These are phyloP conservation scores for Rhopilema esculentum DNA, from an alignment of 30 jellyfish, hydroid and myxozoan species.

Conservation along the genomic window DNA sequence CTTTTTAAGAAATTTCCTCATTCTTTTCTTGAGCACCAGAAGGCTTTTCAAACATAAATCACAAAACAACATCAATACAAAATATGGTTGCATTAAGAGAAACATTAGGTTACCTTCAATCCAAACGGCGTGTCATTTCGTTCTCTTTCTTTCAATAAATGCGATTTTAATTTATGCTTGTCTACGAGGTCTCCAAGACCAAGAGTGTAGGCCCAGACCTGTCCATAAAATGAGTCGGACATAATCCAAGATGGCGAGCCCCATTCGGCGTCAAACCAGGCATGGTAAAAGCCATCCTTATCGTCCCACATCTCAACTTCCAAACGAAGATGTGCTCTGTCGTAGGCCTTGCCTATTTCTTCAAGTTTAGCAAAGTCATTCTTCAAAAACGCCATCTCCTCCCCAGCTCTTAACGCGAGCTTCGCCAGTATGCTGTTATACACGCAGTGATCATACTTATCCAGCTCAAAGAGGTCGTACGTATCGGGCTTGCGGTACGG, in stretches of 20 bases:
- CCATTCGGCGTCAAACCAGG: slow-evolving; percentile 99
- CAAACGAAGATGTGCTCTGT: slow-evolving; percentile 80
- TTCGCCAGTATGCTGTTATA: slow-evolving; percentile 82
- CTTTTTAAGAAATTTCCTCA: no score
- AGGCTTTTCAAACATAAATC: no score
- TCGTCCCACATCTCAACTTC: slow-evolving; percentile 99
- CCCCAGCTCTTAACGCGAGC: slow-evolving; percentile 92
- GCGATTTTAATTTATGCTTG: slow-evolving; percentile 80
- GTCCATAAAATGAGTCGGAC: slow-evolving; percentile 97
- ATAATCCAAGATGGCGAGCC: slow-evolving; percentile 98
- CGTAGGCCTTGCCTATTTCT: slow-evolving; percentile 70
- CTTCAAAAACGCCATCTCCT: slow-evolving; percentile 79
- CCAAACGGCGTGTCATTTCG: slow-evolving; percentile 98
- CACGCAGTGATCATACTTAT: slow-evolving; percentile 96
- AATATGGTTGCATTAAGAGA: background rate
- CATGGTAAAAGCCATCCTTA: slow-evolving; percentile 89
- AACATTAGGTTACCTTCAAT: slow-evolving; percentile 70
- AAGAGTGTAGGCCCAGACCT: slow-evolving; percentile 95
- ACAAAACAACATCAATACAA: background rate
- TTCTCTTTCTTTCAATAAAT: slow-evolving; percentile 81
- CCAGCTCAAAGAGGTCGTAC: slow-evolving; percentile 95
- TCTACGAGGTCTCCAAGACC: slow-evolving; percentile 97
- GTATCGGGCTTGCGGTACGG: slow-evolving; percentile 99
- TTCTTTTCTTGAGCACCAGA: no score
- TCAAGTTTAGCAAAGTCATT: slow-evolving; percentile 55